These are phyloP conservation scores for Drosophila nigritarsus DNA, from an alignment of 2,888 invertebrate genomes.

Conservation along the genomic window DNA sequence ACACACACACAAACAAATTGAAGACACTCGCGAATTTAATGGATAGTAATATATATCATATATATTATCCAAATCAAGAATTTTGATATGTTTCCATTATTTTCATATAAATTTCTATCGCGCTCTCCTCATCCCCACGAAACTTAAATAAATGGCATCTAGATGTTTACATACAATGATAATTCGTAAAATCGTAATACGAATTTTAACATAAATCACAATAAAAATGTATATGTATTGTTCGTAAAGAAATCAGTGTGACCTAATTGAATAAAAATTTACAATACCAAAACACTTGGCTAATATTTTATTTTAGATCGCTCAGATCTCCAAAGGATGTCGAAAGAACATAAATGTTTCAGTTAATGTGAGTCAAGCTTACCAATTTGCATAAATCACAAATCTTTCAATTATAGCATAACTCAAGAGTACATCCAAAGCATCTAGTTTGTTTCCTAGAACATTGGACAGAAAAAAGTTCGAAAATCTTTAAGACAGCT, in stretches of 20 bases:
- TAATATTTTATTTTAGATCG: neutral
- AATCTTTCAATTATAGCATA: no score
- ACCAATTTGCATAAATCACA: no score
- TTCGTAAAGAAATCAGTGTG: slow-evolving; percentile 21
- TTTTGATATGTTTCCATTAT: slow-evolving; percentile 1
- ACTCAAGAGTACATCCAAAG: no score
- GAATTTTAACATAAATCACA: slow-evolving; percentile 3
- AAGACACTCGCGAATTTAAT: neutral
- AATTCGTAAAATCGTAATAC: slow-evolving; percentile 9
- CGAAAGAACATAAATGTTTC: neutral
- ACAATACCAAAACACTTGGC: neutral
- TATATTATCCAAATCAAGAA: neutral
- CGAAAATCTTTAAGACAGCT: no score
- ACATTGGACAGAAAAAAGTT: no score
- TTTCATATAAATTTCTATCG: neutral
- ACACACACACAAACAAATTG: neutral
- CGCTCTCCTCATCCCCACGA: neutral
- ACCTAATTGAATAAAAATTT: slow-evolving; percentile 38
- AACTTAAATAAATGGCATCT: neutral
- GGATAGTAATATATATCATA: neutral
- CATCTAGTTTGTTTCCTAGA: no score
- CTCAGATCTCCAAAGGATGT: neutral
- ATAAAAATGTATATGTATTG: slow-evolving; percentile 1
- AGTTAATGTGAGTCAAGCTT: neutral
- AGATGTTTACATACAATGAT: neutral